Percentiles rank a stretch among this genome's conserved stretches.
Conservation (phyloP, 1,140 invertebrate genomes). For the Drosophila tropicalis region DNA sequence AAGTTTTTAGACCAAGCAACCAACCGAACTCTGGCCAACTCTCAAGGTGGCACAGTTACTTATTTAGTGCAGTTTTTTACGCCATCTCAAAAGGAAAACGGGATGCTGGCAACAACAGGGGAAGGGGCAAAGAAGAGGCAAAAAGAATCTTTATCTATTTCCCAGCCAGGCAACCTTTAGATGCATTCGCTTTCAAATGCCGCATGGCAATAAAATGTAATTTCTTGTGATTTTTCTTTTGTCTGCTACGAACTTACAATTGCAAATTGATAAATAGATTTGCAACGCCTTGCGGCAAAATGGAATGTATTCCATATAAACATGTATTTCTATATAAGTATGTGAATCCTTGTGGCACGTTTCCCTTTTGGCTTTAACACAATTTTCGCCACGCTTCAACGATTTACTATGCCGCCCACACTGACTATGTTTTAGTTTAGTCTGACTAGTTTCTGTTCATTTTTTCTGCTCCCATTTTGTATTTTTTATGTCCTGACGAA, state of each 20-base stretch:
- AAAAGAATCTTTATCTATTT: slow-evolving; percentile 1
- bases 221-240: slow-evolving; percentile 73
- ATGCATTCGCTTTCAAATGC: slow-evolving; percentile 35
- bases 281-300: slow-evolving; percentile 53
- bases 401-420: slow-evolving; percentile 67
- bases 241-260: slow-evolving; percentile 60
- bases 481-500: neutral
- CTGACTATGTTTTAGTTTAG: slow-evolving; percentile 38
- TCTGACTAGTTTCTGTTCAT: slow-evolving; percentile 27
- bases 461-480: slow-evolving; percentile 9
- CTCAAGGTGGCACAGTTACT: neutral
- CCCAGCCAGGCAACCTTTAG: neutral
- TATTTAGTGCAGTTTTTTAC: slow-evolving; percentile 30
- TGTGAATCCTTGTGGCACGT: slow-evolving; percentile 49
- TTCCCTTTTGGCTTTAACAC: slow-evolving; percentile 46
- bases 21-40: slow-evolving; percentile 8
- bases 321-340: slow-evolving; percentile 12
- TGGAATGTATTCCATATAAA: slow-evolving; percentile 21
- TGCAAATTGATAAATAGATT: slow-evolving; percentile 80
- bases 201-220: slow-evolving; percentile 70
- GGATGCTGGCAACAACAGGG: too few relatives aligned
- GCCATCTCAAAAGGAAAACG: neutral
- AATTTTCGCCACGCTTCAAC: slow-evolving; percentile 65
- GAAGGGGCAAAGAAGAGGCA: neutral
- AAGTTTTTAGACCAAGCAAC: slow-evolving; percentile 7